These are phyloP conservation scores for Tragelaphus buxtoni DNA, from an alignment of 2,113 vertebrate genomes.

Conservation along the genomic window DNA sequence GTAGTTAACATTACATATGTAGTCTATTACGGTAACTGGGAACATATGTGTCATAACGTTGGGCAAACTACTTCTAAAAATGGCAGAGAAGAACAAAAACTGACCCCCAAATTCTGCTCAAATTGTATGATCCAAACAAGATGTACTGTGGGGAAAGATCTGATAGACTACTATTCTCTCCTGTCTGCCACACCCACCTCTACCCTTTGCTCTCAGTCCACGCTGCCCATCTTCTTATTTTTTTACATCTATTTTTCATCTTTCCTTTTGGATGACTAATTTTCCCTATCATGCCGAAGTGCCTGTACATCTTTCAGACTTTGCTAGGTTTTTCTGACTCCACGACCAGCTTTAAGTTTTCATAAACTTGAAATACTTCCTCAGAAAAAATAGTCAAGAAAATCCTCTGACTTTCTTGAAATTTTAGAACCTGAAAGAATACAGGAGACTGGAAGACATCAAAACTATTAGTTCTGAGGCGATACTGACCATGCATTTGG, in stretches of 20 bases:
- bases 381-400: background rate
- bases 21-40: slow-evolving; percentile 66
- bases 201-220: background rate
- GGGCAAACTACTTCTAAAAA: slow-evolving; percentile 52
- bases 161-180: background rate
- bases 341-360: slow-evolving; percentile 17
- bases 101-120: slow-evolving; percentile 36
- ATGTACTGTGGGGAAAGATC: background rate
- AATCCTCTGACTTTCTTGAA: background rate
- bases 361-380: slow-evolving; percentile 37
- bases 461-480: background rate
- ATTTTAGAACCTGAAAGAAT: background rate
- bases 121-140: background rate
- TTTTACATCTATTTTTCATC: background rate
- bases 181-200: background rate
- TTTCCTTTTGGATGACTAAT: slow-evolving; percentile 1
- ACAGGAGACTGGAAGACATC: background rate
- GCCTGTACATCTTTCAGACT: slow-evolving; percentile 17
- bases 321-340: background rate
- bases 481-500: background rate
- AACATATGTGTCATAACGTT: slow-evolving; percentile 14
- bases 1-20: slow-evolving; percentile 61
- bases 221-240: background rate
- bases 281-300: background rate
- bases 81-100: slow-evolving; percentile 56